Evolutionary conservation across 2,113 vertebrate species (phyloP), one percentile per base, ranked within the genome.

Genomic region (Scomber colias): DNA sequence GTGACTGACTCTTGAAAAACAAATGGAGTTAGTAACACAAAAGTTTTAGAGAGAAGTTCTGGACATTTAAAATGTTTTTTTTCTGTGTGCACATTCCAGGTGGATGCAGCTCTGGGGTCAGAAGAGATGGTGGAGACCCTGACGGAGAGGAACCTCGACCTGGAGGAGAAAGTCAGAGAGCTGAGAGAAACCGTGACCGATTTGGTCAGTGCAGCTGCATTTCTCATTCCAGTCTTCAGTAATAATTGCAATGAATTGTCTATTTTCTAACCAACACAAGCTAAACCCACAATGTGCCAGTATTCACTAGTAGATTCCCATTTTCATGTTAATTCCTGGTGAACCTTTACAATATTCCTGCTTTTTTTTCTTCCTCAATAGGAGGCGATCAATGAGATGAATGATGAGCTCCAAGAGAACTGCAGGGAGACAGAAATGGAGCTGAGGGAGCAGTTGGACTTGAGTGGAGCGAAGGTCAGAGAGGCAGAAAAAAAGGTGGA

Each of bases 381-480:
- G 98, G 98, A 99, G 87, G 96, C 97, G 46, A 99, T 99, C 89
- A 99, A 99, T 1, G 98, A 99, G 92, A 99, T 99, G 98, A 99
- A 99, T 0, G 98, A 99, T 0, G 98, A 99, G 93, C 97, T 99
- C 14, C 97, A 99, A 92, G 98, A 99, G 82, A 99, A 99, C 0
- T 95, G 95, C 0, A 93, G 98, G 0, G 98, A 99, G 93, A 99
- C 98, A 0, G 98, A 99, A 89, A 96, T 99, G 95, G 98, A 99
- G 93, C 90, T 99, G 55, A 94, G 98, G 60, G 98, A 99, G 90
- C 97, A 99, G 95, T 78, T 99, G 84, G 98, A 99, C 84, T 90
- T 99, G 95, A 94, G 96, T 0, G 90, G 71, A 0, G 95, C 95
- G 0, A 96, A 96, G 1, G 96, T 98, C 0, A 94, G 98, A 1